Base-by-base conservation (phyloP, 1,140 invertebrate species). In the Arctopsyche grandis region DNA sequence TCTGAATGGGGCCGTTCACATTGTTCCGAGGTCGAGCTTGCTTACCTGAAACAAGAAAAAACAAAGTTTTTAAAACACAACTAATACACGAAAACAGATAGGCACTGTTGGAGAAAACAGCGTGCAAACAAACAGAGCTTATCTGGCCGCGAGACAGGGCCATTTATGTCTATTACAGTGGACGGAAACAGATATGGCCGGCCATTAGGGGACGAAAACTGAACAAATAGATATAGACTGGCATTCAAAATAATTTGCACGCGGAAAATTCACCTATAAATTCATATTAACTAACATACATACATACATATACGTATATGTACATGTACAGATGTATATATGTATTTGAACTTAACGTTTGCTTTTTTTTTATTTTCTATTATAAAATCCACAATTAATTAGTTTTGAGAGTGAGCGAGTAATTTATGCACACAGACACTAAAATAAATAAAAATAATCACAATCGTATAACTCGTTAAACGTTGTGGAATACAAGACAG, bases 31-130 rank as follows among this genome's bases (percentile, higher is more conserved):
- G 22, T 24, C 22, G 16, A 46, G 46, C 29, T 38, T 56, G 43
- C 29, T 78, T 78, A 78, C 76, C 76, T 78, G 76, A 16, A 78
- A 70, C 22, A 78, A 69, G 69, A 78, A 70, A 78, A 44, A 77
- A 66, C 38, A 74, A 76, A 12, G 56, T 60, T 38, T 44, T 10
- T 63, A 29, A 44, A 63, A 21, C 1, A 60, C 16, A 60, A 60
- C 9, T 7, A 38, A 44, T 12, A 77, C 58, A 77, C 19, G 60
- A 77, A 58, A 77, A 19, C 24, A 78, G 26, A 78, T 70, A 70
- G 22, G 21, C 21, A 22, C 29, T 38, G 29, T 38, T 24, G 16
- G 21, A 21, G 38, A 76, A 76, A 76, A 76, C 46, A 60, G 21
- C n/a, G 48, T 12, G 21, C 26, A 69, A 44, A 77, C 75, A 46